Percentiles rank a stretch among this genome's conserved stretches.
Evolutionary conservation across 2,113 vertebrate genomes (phyloP).

Genomic region (Dendropsophus ebraccatus): DNA sequence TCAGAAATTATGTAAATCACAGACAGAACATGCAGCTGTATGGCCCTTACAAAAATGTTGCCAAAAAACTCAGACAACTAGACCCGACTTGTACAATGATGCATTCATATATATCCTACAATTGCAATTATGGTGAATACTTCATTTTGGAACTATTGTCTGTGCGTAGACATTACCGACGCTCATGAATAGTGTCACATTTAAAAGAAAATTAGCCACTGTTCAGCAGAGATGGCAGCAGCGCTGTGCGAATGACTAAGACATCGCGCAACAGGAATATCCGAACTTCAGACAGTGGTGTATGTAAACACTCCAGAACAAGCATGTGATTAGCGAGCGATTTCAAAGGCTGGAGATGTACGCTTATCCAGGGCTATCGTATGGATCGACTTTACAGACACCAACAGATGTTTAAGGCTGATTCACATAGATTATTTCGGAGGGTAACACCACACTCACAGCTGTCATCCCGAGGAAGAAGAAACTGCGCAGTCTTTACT

Average conservation of each 20-base stretch:
- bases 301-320: conserved; percentile 59
- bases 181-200: conserved; percentile 54
- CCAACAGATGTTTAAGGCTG: conserved; percentile 61
- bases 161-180: conserved; percentile 54
- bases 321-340: conserved; percentile 65
- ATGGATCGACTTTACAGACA: conserved; percentile 44
- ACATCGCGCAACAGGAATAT: conserved; percentile 34
- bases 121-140: conserved; percentile 63
- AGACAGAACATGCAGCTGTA: conserved; percentile 55
- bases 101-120: conserved; percentile 60
- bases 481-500: conserved; percentile 31
- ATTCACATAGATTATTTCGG: conserved; percentile 64
- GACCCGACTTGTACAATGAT: conserved; percentile 55
- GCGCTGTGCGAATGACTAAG: conserved; percentile 42
- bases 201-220: conserved; percentile 27
- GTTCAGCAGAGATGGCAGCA: conserved; percentile 37
- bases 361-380: conserved; percentile 61
- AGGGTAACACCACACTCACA: conserved; percentile 62
- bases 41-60: conserved; percentile 50
- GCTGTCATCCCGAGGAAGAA: conserved; percentile 64
- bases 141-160: conserved; percentile 59
- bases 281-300: conserved; percentile 36
- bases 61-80: conserved; percentile 43
- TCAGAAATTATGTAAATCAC: conserved; percentile 51
- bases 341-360: conserved; percentile 61